A percentile compares a stretch with the other conserved stretches of the same genome.
Evolutionary conservation across 2,888 invertebrate species (phyloP).

Genomic region (Arrhopalites spinosus): DNA sequence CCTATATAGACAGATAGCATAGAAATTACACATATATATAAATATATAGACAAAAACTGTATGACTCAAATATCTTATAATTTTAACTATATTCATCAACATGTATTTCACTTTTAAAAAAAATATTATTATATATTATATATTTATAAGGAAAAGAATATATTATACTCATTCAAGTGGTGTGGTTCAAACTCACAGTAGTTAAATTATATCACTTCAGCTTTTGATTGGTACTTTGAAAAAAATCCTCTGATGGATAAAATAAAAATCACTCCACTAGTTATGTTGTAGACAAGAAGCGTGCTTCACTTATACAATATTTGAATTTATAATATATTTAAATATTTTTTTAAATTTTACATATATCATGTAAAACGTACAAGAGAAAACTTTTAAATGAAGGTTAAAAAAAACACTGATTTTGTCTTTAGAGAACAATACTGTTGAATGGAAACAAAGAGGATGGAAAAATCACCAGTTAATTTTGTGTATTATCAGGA

Average conservation of each 20-base stretch:
- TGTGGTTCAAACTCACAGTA: not conserved
- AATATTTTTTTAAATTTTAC: not conserved
- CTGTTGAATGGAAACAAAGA: not conserved
- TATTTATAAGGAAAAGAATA: not conserved
- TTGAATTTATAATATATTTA: not conserved
- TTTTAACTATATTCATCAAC: not conserved
- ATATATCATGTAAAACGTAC: not conserved
- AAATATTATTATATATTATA: not conserved
- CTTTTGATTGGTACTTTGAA: not conserved
- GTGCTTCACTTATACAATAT: not conserved
- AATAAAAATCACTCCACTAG: too few relatives aligned
- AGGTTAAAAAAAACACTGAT: not conserved
- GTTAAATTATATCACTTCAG: not conserved
- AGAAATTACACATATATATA: not conserved
- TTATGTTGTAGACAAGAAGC: not conserved
- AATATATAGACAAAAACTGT: not conserved
- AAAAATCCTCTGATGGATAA: too few relatives aligned
- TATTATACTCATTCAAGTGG: not conserved
- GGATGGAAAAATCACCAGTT: not conserved
- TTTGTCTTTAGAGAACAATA: too few relatives aligned
- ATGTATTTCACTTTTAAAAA: not conserved
- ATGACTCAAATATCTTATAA: not conserved
- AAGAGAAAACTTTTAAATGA: not conserved
- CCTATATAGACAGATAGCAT: not conserved
- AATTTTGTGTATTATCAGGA: not conserved